phyloP scores from a whole-genome alignment of 2,797 vertebrate genomes.

The Nannoperca australis region DNA sequence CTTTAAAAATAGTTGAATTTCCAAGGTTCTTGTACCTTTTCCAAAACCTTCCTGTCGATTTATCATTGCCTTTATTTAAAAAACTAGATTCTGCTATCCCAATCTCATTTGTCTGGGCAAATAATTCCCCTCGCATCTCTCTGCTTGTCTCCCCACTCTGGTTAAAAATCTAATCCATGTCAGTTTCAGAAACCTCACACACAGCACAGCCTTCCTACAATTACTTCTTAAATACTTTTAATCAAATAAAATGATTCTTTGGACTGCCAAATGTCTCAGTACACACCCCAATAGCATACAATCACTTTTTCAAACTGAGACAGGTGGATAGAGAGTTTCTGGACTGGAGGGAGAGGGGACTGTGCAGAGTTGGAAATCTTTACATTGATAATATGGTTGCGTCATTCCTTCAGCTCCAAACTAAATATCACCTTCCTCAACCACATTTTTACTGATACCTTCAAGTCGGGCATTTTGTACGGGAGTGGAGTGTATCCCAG shows the following conservation, averaged over 20 bases:
- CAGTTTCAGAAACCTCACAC: slow-evolving; percentile 3
- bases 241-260: slow-evolving; percentile 6
- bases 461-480: not conserved
- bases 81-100: not conserved
- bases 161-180: slow-evolving; percentile 18
- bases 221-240: slow-evolving; percentile 15
- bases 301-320: slow-evolving; percentile 20
- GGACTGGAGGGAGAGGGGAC: not conserved
- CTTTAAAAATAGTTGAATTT: slow-evolving; percentile 9
- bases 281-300: too few relatives aligned
- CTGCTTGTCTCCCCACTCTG: too few relatives aligned
- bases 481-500: not conserved
- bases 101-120: slow-evolving; percentile 21
- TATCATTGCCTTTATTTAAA: slow-evolving; percentile 23
- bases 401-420: slow-evolving; percentile 10
- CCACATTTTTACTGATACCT: not conserved
- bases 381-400: slow-evolving; percentile 14
- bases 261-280: slow-evolving; percentile 14
- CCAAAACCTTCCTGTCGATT: slow-evolving; percentile 11
- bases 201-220: slow-evolving; percentile 6
- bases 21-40: slow-evolving; percentile 16
- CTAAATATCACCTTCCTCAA: slow-evolving; percentile 14
- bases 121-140: slow-evolving; percentile 8
- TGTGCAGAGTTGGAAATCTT: not conserved
- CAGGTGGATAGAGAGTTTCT: slow-evolving; percentile 11